Conservation (phyloP, 1,140 invertebrate species). For the Drosophila ironensis region DNA sequence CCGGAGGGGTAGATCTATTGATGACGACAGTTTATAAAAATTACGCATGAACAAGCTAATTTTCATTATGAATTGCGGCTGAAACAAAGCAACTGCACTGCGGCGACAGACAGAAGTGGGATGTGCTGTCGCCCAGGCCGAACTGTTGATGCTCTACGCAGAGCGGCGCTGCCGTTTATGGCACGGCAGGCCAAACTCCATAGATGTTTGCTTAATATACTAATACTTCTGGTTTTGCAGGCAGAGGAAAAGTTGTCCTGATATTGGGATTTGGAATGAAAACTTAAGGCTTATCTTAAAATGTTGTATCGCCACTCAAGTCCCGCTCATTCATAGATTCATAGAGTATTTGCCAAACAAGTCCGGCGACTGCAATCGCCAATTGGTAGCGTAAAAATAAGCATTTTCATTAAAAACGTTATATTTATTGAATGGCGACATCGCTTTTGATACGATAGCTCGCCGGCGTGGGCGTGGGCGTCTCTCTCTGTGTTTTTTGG, state of each 20-base stretch:
- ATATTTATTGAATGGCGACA: conserved; percentile 78
- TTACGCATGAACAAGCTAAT: conserved; percentile 71
- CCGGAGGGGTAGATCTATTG: conserved; percentile 26
- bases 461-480: conserved; percentile 46
- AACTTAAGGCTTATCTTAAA: too few relatives aligned
- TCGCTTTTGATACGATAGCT: conserved; percentile 66
- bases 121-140: too few relatives aligned
- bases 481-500: conserved; percentile 14
- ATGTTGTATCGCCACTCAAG: too few relatives aligned
- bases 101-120: conserved; percentile 17
- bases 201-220: too few relatives aligned
- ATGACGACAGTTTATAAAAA: conserved; percentile 78
- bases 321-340: neutral
- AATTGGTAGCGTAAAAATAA: conserved; percentile 68
- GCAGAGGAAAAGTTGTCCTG: too few relatives aligned
- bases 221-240: too few relatives aligned
- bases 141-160: too few relatives aligned
- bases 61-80: conserved; percentile 62
- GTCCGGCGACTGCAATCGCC: conserved; percentile 37
- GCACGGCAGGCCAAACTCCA: too few relatives aligned
- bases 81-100: conserved; percentile 11
- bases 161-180: too few relatives aligned
- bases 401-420: conserved; percentile 72
- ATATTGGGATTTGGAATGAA: too few relatives aligned
- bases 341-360: conserved; percentile 49